Evolutionary conservation across 2,888 invertebrate genomes (phyloP).

Genomic region (Calephelis perditalis): DNA sequence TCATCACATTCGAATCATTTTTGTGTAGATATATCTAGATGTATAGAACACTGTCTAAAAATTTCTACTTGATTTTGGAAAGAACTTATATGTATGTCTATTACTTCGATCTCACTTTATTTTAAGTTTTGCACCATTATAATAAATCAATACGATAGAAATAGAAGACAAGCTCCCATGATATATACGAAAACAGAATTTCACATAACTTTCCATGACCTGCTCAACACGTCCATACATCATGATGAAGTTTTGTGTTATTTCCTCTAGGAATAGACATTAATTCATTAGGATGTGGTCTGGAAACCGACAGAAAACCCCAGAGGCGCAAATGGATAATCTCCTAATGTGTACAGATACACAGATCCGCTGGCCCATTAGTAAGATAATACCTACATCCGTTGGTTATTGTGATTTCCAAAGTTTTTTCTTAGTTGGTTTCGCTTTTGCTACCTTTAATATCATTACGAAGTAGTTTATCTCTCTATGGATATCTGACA

Average conservation of each 20-base stretch:
- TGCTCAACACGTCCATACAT: constrained; percentile 5
- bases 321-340: constrained; percentile 31
- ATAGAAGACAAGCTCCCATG: too few relatives aligned
- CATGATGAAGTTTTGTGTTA: constrained; percentile 9
- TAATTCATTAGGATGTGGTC: constrained; percentile 30
- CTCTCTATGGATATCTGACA: too few relatives aligned
- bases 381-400: constrained; percentile 29
- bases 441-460: too few relatives aligned
- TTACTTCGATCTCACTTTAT: too few relatives aligned
- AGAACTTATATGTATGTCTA: too few relatives aligned
- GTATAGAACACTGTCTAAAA: too few relatives aligned
- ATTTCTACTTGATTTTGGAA: too few relatives aligned
- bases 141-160: too few relatives aligned
- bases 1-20: too few relatives aligned
- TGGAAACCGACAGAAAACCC: constrained; percentile 30
- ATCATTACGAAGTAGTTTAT: too few relatives aligned
- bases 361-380: constrained; percentile 29
- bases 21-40: too few relatives aligned
- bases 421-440: background rate
- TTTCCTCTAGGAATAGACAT: constrained; percentile 26
- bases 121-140: too few relatives aligned
- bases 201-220: background rate
- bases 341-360: constrained; percentile 27
- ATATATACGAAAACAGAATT: background rate
- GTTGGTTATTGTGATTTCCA: constrained; percentile 22